Base-by-base conservation (phyloP, 1,140 invertebrate genomes). In the Phthorimaea operculella region DNA sequence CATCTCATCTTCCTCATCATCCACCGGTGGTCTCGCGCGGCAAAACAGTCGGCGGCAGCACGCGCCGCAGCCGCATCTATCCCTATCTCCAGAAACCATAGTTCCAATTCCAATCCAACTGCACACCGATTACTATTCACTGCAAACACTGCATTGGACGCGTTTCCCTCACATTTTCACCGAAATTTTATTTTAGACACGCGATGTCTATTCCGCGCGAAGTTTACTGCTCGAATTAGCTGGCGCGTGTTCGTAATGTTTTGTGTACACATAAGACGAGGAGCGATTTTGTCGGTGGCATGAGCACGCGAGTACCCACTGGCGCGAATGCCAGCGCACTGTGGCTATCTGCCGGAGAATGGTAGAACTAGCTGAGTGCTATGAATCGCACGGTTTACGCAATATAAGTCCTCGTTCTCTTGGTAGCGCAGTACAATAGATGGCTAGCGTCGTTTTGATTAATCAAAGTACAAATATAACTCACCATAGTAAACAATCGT, bases 31-130 rank as follows among this genome's bases (percentile, higher is more conserved):
- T 10, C 60, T 67, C 14, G 62, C 49, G 45, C 79, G 67, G 59
- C 79, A 79, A 73, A 82, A 79, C 18, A 79, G 54, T 45, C 73
- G 73, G 11, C 70, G 66, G 54, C 76, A 79, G 65, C 78, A 74
- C 6, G 72, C 72, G 55, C 75, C 63, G 53, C 79, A 82, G 18
- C 70, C 68, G 54, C 75, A 79, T 62, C 58, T 63, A 44, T 63
- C 57, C 28, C 58, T 62, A 44, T 63, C 57, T 28, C 66, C 67
- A 60, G 75, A 75, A 52, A 79, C 76, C 79, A 82, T 82, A 49
- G 28, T 56, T 11, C 36, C 36, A 2, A 4, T 39, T 9, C 10
- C 3, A 39, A 5, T 12, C n/a, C n/a, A 39, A 39, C 3, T n/a
- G 10, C 36, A 12, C n/a, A n/a, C n/a, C 3, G n/a, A 39, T 39